phyloP scores from a whole-genome alignment of 2,113 vertebrate genomes.

The Motacilla alba region DNA sequence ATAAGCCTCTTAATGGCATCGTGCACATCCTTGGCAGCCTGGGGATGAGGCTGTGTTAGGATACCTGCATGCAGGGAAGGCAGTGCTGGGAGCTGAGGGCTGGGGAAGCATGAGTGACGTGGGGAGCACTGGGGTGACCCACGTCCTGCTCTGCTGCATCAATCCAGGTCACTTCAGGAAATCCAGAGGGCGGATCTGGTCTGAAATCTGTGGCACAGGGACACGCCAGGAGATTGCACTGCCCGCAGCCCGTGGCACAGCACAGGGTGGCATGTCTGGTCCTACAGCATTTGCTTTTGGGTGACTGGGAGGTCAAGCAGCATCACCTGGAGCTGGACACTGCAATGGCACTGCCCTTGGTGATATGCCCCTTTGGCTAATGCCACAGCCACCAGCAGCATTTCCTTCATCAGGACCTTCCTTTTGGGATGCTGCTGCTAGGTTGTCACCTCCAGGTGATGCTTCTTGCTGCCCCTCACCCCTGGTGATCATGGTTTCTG shows the following conservation, averaged over 20 bases:
- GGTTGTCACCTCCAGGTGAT: background rate
- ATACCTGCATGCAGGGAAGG: background rate
- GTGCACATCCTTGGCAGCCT: constrained; percentile 40
- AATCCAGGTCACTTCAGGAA: background rate
- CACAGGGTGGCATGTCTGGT: fast-evolving
- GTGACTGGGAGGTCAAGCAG: background rate
- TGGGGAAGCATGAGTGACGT: background rate
- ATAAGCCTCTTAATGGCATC: constrained; percentile 72
- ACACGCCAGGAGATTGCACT: background rate
- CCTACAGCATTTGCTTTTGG: background rate
- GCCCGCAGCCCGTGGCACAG: fast-evolving
- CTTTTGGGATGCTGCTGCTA: background rate
- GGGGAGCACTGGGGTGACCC: fast-evolving
- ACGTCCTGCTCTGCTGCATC: fast-evolving
- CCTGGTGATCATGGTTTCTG: fast-evolving
- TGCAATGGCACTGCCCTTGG: background rate
- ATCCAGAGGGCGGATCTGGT: background rate
- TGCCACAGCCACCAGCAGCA: background rate
- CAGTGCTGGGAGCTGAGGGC: background rate
- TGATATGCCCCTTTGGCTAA: background rate
- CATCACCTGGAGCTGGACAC: background rate
- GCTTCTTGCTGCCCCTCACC: background rate
- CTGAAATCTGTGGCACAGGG: background rate
- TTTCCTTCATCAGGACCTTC: background rate
- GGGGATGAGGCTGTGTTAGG: background rate